Evolutionary conservation across 2,888 invertebrate species (phyloP).

Genomic region (Eurytoma adleriae): DNA sequence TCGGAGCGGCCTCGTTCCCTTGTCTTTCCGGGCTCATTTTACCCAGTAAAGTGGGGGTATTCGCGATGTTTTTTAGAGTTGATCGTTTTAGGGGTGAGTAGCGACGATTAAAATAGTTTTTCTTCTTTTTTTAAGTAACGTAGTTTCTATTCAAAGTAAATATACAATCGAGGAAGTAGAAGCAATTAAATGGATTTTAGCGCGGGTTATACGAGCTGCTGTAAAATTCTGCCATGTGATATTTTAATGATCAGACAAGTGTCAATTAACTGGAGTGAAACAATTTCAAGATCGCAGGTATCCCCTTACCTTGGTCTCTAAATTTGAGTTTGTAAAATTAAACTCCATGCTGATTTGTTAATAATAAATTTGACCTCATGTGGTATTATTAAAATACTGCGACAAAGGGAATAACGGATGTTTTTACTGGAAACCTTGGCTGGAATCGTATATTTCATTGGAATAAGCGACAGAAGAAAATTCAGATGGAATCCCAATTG

Average conservation of each 20-base stretch:
- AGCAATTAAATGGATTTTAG: too few species aligned
- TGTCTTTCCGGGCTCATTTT: background rate
- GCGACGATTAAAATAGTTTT: too few species aligned
- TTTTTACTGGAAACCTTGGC: background rate
- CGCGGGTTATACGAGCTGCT: too few species aligned
- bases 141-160: too few species aligned
- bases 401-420: background rate
- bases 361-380: background rate
- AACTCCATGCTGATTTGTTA: background rate
- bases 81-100: background rate
- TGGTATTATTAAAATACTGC: background rate
- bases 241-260: too few species aligned
- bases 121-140: too few species aligned
- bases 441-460: slow-evolving; percentile 22
- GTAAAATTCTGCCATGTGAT: too few species aligned
- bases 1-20: background rate
- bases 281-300: too few species aligned
- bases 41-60: background rate
- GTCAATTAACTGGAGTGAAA: too few species aligned
- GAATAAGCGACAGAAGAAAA: slow-evolving; percentile 23
- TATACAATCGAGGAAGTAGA: too few species aligned
- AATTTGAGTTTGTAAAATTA: background rate
- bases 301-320: too few species aligned
- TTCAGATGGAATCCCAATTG: slow-evolving; percentile 32
- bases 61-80: background rate